Conservation (phyloP, 2,797 vertebrate genomes). For the Acanthurus leucopareius region DNA sequence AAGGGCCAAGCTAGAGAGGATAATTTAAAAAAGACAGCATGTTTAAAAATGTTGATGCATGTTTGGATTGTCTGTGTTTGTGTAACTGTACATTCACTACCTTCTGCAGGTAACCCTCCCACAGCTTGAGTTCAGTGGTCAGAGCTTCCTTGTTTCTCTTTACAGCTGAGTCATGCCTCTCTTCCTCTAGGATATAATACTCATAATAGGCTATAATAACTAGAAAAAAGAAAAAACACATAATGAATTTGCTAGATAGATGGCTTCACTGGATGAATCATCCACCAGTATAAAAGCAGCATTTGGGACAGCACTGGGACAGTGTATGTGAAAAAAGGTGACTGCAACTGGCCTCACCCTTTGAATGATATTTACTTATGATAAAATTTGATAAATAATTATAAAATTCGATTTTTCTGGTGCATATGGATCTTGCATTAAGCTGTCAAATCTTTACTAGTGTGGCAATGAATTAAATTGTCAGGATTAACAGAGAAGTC, state of each 20-base stretch:
- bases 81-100: conserved; percentile 44
- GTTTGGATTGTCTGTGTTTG: background rate
- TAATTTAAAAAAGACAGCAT: background rate
- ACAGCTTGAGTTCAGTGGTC: conserved; percentile 75
- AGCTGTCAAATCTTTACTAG: no score
- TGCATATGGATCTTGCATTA: no score
- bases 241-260: background rate
- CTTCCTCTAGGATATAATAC: conserved; percentile 76
- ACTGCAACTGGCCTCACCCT: no score
- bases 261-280: background rate
- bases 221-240: conserved; percentile 23
- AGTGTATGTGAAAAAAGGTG: no score
- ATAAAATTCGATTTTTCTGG: no score
- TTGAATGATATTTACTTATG: no score
- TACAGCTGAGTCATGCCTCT: conserved; percentile 77
- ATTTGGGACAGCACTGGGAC: no score
- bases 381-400: no score
- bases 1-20: conserved; percentile 55
- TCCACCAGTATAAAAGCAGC: background rate
- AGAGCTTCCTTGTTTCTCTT: conserved; percentile 76
- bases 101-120: conserved; percentile 83
- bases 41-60: background rate
- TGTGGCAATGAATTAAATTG: background rate
- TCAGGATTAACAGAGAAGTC: background rate
- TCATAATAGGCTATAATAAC: conserved; percentile 72